Evolutionary conservation across 2,888 invertebrate species (phyloP).

Genomic region (Leucophenga maculata): DNA sequence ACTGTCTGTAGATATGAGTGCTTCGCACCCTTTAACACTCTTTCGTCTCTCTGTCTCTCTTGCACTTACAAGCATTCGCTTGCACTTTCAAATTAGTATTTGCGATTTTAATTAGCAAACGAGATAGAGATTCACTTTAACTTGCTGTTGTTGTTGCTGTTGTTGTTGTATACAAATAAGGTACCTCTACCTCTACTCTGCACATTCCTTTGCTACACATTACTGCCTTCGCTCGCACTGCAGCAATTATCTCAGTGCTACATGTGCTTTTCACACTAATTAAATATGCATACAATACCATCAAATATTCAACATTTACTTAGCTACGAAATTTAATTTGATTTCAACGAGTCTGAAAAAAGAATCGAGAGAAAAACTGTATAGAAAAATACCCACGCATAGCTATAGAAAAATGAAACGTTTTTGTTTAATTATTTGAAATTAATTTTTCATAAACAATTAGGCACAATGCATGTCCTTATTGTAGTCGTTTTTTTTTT

Average conservation of each 20-base stretch:
- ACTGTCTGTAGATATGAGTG: neutral
- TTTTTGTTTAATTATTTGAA: neutral
- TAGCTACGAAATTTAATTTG: constrained; percentile 49
- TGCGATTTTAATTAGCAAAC: constrained; percentile 60
- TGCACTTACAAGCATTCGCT: constrained; percentile 29
- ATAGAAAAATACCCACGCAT: constrained; percentile 25
- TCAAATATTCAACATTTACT: constrained; percentile 62
- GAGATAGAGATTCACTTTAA: constrained; percentile 34
- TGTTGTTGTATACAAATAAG: constrained; percentile 28
- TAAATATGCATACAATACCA: constrained; percentile 38
- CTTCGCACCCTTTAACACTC: constrained; percentile 2
- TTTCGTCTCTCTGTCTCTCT: neutral
- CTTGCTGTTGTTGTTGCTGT: too few relatives aligned
- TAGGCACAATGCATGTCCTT: neutral
- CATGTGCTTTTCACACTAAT: constrained; percentile 47
- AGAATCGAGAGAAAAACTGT: neutral
- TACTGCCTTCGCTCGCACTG: too few relatives aligned
- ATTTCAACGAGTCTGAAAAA: neutral
- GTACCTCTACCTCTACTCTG: constrained; percentile 15
- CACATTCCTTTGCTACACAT: too few relatives aligned
- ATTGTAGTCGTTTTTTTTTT: too few relatives aligned
- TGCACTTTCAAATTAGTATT: constrained; percentile 63
- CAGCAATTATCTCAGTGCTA: too few relatives aligned
- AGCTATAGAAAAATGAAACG: too few relatives aligned
- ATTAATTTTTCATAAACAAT: constrained; percentile 2